These are phyloP conservation scores for Nomada fabriciana DNA, from an alignment of 2,888 invertebrate genomes.

Conservation along the genomic window DNA sequence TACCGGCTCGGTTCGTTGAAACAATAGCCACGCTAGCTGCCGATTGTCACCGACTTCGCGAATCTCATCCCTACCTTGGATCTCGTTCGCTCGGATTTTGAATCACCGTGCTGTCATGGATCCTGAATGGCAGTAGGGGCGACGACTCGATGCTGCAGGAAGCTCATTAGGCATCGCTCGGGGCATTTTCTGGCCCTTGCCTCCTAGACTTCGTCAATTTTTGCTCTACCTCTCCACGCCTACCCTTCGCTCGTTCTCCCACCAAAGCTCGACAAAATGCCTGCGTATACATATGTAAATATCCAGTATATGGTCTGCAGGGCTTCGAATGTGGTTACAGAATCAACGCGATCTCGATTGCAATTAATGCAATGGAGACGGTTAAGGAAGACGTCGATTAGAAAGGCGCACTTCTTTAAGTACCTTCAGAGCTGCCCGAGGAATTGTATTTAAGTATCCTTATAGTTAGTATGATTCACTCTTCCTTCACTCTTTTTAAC, in stretches of 20 bases:
- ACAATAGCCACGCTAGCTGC: constrained; percentile 67
- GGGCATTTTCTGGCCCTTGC: constrained; percentile 78
- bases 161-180: constrained; percentile 83
- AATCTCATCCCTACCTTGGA: constrained; percentile 46
- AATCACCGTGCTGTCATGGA: constrained; percentile 58
- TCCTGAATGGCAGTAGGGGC: constrained; percentile 65
- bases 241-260: no score
- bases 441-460: no score
- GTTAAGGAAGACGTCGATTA: neutral
- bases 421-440: no score
- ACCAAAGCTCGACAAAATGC: neutral
- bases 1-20: constrained; percentile 43
- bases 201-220: constrained; percentile 64
- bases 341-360: constrained; percentile 1
- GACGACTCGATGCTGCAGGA: constrained; percentile 77
- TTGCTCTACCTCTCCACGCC: constrained; percentile 30
- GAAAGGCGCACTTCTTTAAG: no score
- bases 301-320: neutral
- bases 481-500: no score
- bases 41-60: constrained; percentile 65
- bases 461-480: no score
- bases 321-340: no score
- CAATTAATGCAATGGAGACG: constrained; percentile 19
- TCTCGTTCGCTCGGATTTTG: constrained; percentile 52
- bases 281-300: constrained; percentile 22